Conservation (phyloP, 2,888 invertebrate genomes). For the Lapara coniferarum region DNA sequence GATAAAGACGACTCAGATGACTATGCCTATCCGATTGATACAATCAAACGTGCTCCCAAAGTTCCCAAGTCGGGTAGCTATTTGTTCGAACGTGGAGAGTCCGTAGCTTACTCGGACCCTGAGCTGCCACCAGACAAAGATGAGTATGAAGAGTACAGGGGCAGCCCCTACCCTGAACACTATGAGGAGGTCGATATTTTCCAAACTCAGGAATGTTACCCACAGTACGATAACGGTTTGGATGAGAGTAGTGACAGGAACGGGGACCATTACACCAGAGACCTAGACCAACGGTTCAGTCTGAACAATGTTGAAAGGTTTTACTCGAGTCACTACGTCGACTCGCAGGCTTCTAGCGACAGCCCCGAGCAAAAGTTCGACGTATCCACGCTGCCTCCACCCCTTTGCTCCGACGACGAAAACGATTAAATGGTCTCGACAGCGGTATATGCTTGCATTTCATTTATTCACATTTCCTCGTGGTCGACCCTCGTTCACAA, state of each 20-base stretch:
- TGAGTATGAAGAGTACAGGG: conserved; percentile 73
- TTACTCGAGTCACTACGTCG: conserved; percentile 80
- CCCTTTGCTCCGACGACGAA: conserved; percentile 89
- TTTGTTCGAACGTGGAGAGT: conserved; percentile 72
- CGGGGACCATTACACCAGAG: conserved; percentile 64
- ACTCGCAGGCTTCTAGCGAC: conserved; percentile 86
- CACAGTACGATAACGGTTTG: conserved; percentile 70
- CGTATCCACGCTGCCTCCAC: conserved; percentile 90
- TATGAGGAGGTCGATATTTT: conserved; percentile 76
- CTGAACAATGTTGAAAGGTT: conserved; percentile 77
- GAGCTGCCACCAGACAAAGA: conserved; percentile 74
- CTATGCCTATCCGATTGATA: conserved; percentile 79
- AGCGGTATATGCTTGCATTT: conserved; percentile 44
- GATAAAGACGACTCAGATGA: conserved; percentile 79
- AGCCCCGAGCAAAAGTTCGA: conserved; percentile 89
- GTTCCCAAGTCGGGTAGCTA: conserved; percentile 71
- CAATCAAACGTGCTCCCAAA: conserved; percentile 79
- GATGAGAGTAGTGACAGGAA: conserved; percentile 51
- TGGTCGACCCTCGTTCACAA: conserved; percentile 50
- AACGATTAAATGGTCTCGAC: conserved; percentile 72
- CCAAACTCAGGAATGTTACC: conserved; percentile 77
- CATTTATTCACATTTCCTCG: conserved; percentile 52
- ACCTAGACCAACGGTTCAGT: conserved; percentile 78
- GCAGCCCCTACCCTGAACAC: conserved; percentile 77
- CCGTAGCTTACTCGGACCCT: conserved; percentile 75